Evolutionary conservation across 2,113 vertebrate genomes (phyloP).

Genomic region (Pangasianodon gigas): DNA sequence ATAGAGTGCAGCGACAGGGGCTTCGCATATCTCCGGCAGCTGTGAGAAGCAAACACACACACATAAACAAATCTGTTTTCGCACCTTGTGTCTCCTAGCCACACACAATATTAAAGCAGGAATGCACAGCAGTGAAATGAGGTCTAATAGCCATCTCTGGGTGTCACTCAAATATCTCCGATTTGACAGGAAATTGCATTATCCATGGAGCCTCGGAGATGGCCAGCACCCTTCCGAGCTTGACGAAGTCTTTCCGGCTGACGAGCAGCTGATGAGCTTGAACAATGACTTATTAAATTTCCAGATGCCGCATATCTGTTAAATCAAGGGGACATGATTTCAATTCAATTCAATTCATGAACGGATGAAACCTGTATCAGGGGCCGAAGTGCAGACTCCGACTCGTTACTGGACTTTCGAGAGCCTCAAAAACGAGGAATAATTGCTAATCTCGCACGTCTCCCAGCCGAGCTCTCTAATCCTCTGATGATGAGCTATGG

Average conservation of each 20-base stretch:
- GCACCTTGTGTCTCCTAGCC: constrained; percentile 52
- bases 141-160: constrained; percentile 60
- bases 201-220: constrained; percentile 51
- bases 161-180: constrained; percentile 64
- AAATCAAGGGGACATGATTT: constrained; percentile 66
- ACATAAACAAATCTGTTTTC: constrained; percentile 56
- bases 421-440: constrained; percentile 54
- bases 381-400: constrained; percentile 50
- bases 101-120: constrained; percentile 46
- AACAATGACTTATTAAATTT: constrained; percentile 68
- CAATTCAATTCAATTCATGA: constrained; percentile 66
- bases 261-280: constrained; percentile 68
- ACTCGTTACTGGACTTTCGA: not conserved
- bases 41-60: constrained; percentile 55
- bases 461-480: constrained; percentile 47
- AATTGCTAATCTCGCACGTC: constrained; percentile 56
- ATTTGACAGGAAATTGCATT: constrained; percentile 60
- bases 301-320: constrained; percentile 63
- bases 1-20: constrained; percentile 39
- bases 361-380: constrained; percentile 61
- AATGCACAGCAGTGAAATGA: constrained; percentile 42
- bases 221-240: constrained; percentile 34
- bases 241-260: constrained; percentile 38
- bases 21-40: constrained; percentile 60
- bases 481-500: constrained; percentile 57